Evolutionary conservation across 2,888 invertebrate species (phyloP), one percentile per base, ranked within the genome.

Genomic region (Conistra vaccinii): DNA sequence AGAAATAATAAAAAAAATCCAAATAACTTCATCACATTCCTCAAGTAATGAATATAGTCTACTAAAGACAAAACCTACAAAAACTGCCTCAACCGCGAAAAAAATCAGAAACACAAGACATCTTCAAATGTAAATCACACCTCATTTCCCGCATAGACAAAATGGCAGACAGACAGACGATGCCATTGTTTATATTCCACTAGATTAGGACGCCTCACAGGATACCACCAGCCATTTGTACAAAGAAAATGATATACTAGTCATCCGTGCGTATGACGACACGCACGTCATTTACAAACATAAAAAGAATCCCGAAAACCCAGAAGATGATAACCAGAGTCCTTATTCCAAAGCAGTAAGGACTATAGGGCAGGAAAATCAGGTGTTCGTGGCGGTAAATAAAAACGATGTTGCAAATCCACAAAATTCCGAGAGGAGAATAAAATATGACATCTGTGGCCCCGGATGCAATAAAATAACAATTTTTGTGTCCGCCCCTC

Each of bases 381-480:
- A 55, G 81, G 61, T 72, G 79, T 85, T 74, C 75, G 76, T 73
- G 77, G 74, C 42, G 42, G 82, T 74, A 85, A 70, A 69, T 82
- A 72, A 85, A 78, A 78, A 68, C 76, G 77, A 77, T 66, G 82
- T 84, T 75, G 87, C 88, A 91, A 83, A 85, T 78, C 78, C 63
- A 85, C 86, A 83, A 80, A 86, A 87, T 84, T 83, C 72, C 81
- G 80, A 75, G 77, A 78, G 92, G 91, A 91, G 93, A 93, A 95
- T 96, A 95, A 95, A 94, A 95, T 95, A 96, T 95, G 90, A 93
- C 93, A 94, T 95, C 94, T 94, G 94, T 95, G 93, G 93, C 93
- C 93, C 88, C 91, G 81, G 89, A 90, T 91, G 95, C 93, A 95
- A 96, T 96, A 96, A 95, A 96, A 96, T 96, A 96, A 95, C 96